Evolutionary conservation across 2,888 invertebrate genomes (phyloP), one percentile per base, ranked within the genome.

Genomic region (Pachydiplax longipennis): DNA sequence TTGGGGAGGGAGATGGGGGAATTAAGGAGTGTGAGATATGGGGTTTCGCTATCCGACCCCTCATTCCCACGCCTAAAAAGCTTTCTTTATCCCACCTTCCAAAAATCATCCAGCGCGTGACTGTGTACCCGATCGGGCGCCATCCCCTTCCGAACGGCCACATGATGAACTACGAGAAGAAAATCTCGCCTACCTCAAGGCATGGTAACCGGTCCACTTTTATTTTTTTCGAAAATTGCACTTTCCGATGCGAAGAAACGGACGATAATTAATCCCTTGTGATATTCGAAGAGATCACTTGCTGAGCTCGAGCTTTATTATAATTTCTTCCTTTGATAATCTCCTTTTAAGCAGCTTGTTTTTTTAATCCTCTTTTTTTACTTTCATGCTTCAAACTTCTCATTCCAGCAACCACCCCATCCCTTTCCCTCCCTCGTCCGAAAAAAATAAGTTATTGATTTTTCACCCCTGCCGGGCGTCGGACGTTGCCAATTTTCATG

Each of bases 391-490:
- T 87, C 65, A 61, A 65, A 61, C 40, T 65, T 18, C 61, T 87
- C 61, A 61, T 61, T 61, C 87, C 61, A 58, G 37, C 58, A 31
- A 22, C 61, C 61, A 31, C 83, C 35, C 53, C 58, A 87, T 87
- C 87, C 87, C 58, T 37, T n/a, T 61, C 87, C 58, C 87, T 61
- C 87, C 31, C 61, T 37, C 87, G 87, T 87, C 87, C 87, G 87
- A 87, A 87, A 87, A 87, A 87, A 87, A 87, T 87, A 87, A 87
- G 87, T 87, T 87, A 87, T 87, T 87, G 87, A 87, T 87, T 87
- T 87, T 87, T 87, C 87, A 87, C 87, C 87, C 87, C 87, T 61
- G 87, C n/a, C 87, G 61, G 87, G 87, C 61, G 87, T 87, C 61
- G 87, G 87, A 87, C 87, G 87, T 87, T 87, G 87, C 87, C 87